Base-by-base conservation (phyloP, 2,113 vertebrate genomes). In the Speoplatyrhinus poulsoni region DNA sequence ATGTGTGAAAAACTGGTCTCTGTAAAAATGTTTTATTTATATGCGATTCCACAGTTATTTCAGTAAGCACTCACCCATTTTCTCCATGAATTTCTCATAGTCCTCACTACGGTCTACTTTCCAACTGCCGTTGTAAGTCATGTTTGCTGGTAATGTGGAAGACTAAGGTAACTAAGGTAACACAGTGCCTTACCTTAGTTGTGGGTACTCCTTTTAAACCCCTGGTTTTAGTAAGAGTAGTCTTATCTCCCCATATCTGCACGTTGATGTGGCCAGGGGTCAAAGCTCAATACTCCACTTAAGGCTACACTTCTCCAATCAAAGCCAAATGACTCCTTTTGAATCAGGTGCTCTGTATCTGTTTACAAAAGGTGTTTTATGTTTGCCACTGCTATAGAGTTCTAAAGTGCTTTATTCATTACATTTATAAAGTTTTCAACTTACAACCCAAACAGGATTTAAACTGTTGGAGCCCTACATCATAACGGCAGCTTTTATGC, bases 11-110 rank as follows among this genome's bases (percentile, higher is more conserved):
- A 13, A 17, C 6, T 52, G 3, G 33, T 12, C 12, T 12, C 4
- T 41, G 7, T 5, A 5, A 41, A 41, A 41, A 41, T 41, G 36
- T 41, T 41, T 5, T 41, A 41, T 41, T 41, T 41, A 6, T 5
- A 5, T 6, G 36, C 36, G 36, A 41, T 41, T 5, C 4, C 36
- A 41, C 17, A 55, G 49, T 32, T 10, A 12, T 59, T 17, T 3
- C 46, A 47, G 50, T n/a, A 33, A 1, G 62, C 61, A 78, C 95
- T 95, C 92, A 98, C 97, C 97, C 96, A 98, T 93, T 6, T 87
- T 47, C 69, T 97, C 95, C 97, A 98, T 96, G 84, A 98, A 96
- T 72, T 96, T 95, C 6, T 98, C 97, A 75, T 97, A 98, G 91
- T 98, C 96, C 0, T 97, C 95, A 71, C 4, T 98, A 64, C 82